Percentiles rank a stretch among this genome's conserved stretches.
Conservation (phyloP, 2,113 vertebrate genomes). For the Nicator chloris region DNA sequence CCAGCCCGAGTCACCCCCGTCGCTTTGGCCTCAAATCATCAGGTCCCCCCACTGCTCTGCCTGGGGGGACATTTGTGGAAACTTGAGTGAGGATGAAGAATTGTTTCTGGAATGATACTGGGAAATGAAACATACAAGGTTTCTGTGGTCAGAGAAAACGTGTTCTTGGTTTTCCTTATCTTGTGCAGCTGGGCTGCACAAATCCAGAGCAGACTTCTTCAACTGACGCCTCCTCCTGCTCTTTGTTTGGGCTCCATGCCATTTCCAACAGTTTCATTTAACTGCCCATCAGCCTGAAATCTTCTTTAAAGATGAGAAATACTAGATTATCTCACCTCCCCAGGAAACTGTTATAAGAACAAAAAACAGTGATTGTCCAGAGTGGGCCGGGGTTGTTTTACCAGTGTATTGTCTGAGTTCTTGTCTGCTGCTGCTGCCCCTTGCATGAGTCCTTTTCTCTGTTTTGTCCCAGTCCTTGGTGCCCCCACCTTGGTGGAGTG, state of each 20-base stretch:
- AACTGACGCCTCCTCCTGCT: background rate
- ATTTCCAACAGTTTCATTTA: slow-evolving; percentile 14
- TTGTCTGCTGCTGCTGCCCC: background rate
- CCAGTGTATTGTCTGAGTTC: background rate
- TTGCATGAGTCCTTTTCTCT: background rate
- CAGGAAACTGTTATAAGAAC: background rate
- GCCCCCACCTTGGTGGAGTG: background rate
- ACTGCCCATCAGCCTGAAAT: slow-evolving; percentile 36
- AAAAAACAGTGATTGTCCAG: background rate
- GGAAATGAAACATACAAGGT: slow-evolving; percentile 46
- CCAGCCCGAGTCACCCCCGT: background rate
- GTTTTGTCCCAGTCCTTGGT: background rate
- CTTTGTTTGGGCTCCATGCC: background rate
- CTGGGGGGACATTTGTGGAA: background rate
- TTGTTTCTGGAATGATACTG: slow-evolving; percentile 35
- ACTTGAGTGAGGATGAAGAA: slow-evolving; percentile 48
- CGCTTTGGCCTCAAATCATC: background rate
- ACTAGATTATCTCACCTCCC: slow-evolving; percentile 5
- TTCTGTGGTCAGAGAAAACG: slow-evolving; percentile 33
- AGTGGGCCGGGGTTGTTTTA: background rate
- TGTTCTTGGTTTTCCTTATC: slow-evolving; percentile 40
- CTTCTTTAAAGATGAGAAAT: slow-evolving; percentile 56
- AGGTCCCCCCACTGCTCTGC: background rate
- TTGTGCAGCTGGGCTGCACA: background rate
- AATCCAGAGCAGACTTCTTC: slow-evolving; percentile 26